Evolutionary conservation across 2,113 vertebrate species (phyloP).

Genomic region (Malaclemys terrapin): DNA sequence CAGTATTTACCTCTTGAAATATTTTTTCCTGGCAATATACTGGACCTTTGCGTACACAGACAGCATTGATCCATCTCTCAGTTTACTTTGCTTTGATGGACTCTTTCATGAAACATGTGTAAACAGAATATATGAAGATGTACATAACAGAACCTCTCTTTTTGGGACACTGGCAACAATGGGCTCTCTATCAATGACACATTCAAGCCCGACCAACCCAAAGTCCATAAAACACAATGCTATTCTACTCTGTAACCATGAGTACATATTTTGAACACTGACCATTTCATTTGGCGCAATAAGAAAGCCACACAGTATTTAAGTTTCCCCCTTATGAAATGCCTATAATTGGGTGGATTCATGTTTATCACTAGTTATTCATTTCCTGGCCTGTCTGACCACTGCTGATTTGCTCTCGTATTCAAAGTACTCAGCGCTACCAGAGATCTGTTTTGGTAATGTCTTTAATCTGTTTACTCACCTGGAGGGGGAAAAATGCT

Average conservation of each 20-base stretch:
- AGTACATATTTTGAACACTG: neutral
- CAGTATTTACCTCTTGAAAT: constrained; percentile 39
- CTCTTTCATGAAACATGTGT: constrained; percentile 6
- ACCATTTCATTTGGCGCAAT: neutral
- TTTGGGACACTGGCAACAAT: neutral
- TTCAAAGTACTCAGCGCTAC: neutral
- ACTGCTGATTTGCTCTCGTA: neutral
- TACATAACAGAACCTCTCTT: neutral
- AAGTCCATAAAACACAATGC: neutral
- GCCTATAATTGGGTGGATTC: neutral
- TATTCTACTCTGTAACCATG: neutral
- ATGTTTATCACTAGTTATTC: neutral
- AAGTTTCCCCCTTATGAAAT: neutral
- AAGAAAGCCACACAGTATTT: neutral
- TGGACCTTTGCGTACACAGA: neutral
- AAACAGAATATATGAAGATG: constrained; percentile 31
- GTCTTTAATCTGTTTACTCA: constrained; percentile 17
- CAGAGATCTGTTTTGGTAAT: constrained; percentile 10
- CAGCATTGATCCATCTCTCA: neutral
- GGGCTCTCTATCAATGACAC: neutral
- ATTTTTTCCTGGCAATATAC: constrained; percentile 45
- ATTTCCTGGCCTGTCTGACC: neutral
- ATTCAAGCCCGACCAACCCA: neutral
- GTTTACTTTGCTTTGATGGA: constrained; percentile 49
- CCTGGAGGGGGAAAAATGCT: neutral